phyloP scores from a whole-genome alignment of 2,888 invertebrate genomes.

The Chymomyza amoena region DNA sequence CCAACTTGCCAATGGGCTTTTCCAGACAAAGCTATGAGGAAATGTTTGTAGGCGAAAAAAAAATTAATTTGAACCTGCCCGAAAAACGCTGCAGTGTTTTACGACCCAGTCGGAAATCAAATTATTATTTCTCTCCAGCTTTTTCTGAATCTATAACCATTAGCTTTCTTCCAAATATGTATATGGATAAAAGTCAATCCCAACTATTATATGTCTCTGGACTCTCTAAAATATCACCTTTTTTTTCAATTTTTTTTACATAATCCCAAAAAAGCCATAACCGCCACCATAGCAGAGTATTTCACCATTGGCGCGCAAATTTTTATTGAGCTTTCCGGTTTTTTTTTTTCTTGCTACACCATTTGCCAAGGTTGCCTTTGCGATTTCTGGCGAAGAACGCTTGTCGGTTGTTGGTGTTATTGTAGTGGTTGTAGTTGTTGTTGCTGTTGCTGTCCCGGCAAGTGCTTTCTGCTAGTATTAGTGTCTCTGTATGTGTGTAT shows the following conservation, averaged over 20 bases:
- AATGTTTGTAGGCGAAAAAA: no score
- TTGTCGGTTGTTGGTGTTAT: background rate
- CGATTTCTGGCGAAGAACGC: slow-evolving; percentile 36
- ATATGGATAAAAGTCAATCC: no score
- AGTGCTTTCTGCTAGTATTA: background rate
- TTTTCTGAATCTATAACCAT: no score
- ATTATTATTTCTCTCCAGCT: no score
- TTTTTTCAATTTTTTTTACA: background rate
- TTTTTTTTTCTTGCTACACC: background rate
- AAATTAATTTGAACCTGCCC: no score
- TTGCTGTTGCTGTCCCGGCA: background rate
- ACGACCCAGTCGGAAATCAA: no score
- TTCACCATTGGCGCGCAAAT: background rate
- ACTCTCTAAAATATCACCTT: no score
- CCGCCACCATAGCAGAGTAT: background rate
- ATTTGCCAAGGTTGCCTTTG: background rate
- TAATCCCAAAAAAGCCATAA: background rate
- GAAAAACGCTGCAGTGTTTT: no score
- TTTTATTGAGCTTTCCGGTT: background rate
- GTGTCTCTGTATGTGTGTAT: background rate
- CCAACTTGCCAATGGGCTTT: no score
- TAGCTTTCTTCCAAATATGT: no score
- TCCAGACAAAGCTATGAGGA: no score
- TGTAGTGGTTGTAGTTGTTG: background rate
- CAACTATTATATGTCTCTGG: no score